Percentiles rank a stretch among this genome's conserved stretches.
Conservation (phyloP, 1,140 invertebrate genomes). For the Ceratosolen solmsi region DNA sequence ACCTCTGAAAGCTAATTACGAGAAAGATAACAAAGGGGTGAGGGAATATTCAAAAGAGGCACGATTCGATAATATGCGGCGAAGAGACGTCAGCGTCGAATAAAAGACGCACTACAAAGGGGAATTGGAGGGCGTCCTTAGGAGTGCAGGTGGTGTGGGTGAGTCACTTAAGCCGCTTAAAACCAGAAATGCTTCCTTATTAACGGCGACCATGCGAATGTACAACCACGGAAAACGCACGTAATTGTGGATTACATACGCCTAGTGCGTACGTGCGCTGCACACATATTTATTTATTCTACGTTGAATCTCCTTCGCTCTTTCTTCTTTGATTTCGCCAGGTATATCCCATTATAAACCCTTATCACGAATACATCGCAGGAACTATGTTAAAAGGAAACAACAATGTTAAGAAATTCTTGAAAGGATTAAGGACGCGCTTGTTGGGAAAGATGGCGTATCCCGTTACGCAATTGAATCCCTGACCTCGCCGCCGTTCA, state of each 20-base stretch:
- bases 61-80: background rate
- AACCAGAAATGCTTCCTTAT: slow-evolving; percentile 40
- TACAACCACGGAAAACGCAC: background rate
- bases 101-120: background rate
- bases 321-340: slow-evolving; percentile 19
- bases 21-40: background rate
- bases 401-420: slow-evolving; percentile 16
- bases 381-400: background rate
- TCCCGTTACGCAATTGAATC: background rate
- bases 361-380: slow-evolving; percentile 10
- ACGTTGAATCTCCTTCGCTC: background rate
- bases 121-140: background rate
- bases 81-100: background rate
- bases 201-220: background rate
- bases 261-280: background rate
- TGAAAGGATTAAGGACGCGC: background rate
- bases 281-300: too few species aligned
- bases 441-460: background rate
- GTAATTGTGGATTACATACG: slow-evolving; percentile 33
- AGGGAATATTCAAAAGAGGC: background rate
- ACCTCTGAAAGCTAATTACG: background rate
- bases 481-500: background rate
- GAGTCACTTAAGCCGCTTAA: slow-evolving; percentile 31
- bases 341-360: slow-evolving; percentile 9
- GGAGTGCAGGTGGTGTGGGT: background rate